These are phyloP conservation scores for Gambusia affinis DNA, from an alignment of 2,113 vertebrate species.

Conservation along the genomic window DNA sequence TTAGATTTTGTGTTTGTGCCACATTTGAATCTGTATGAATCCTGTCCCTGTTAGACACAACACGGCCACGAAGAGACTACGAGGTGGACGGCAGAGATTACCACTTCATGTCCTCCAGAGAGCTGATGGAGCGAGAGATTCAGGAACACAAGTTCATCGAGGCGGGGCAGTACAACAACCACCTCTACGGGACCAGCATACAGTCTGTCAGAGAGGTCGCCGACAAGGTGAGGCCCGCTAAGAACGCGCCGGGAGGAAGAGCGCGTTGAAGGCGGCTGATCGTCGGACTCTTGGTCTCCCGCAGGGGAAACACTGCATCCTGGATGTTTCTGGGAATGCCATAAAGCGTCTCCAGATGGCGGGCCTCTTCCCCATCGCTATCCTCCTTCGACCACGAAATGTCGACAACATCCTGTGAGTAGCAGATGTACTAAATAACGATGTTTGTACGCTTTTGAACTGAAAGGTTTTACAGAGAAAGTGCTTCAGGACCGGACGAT, in stretches of 20 bases:
- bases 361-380: constrained; percentile 90
- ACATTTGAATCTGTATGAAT: constrained; percentile 7
- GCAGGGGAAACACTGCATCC: constrained; percentile 97
- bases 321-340: constrained; percentile 98
- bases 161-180: constrained; percentile 97
- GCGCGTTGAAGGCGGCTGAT: background rate
- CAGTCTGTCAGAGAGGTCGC: constrained; percentile 95
- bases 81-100: constrained; percentile 97
- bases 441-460: background rate
- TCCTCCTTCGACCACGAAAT: constrained; percentile 94
- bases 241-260: background rate
- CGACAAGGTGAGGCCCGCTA: constrained; percentile 85
- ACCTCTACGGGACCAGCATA: constrained; percentile 97
- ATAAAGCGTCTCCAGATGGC: constrained; percentile 97
- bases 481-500: no score
- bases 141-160: constrained; percentile 99
- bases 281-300: background rate
- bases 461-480: background rate
- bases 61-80: constrained; percentile 94
- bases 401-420: constrained; percentile 97
- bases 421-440: background rate
- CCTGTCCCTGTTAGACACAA: constrained; percentile 85
- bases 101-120: constrained; percentile 95
- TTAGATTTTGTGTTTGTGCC: no score
- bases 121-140: constrained; percentile 98